phyloP scores from a whole-genome alignment of 2,888 invertebrate genomes.

The Drosophila colorata region DNA sequence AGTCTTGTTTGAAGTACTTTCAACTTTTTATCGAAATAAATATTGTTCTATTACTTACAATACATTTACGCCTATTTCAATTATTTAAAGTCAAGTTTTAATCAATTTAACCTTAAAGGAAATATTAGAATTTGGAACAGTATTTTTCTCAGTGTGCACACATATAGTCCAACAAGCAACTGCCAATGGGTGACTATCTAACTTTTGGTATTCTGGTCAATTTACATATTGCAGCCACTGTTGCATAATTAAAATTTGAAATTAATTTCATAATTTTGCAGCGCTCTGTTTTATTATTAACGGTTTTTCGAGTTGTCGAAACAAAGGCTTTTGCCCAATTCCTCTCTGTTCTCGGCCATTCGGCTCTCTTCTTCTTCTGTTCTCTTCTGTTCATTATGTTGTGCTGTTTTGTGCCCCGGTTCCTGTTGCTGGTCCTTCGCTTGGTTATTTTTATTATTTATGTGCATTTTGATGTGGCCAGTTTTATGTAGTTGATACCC shows the following conservation, averaged over 20 bases:
- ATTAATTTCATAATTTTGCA: constrained; percentile 78
- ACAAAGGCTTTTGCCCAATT: constrained; percentile 51
- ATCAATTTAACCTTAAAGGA: too few relatives aligned
- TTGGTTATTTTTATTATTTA: constrained; percentile 76
- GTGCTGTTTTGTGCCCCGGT: constrained; percentile 37
- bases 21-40: too few relatives aligned
- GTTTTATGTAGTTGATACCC: constrained; percentile 33
- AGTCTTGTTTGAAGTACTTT: too few relatives aligned
- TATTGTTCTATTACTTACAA: too few relatives aligned
- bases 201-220: constrained; percentile 53
- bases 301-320: constrained; percentile 57
- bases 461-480: constrained; percentile 80
- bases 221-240: constrained; percentile 72
- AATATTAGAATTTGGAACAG: not conserved
- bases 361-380: not conserved
- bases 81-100: too few relatives aligned
- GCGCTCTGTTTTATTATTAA: constrained; percentile 65
- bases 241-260: constrained; percentile 79
- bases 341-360: too few relatives aligned
- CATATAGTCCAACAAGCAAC: constrained; percentile 26
- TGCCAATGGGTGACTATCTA: constrained; percentile 14
- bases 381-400: not conserved
- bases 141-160: constrained; percentile 2
- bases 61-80: too few relatives aligned
- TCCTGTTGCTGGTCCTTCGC: constrained; percentile 57